Evolutionary conservation across 2,888 invertebrate genomes (phyloP).

Genomic region (Apocheima hispidaria): DNA sequence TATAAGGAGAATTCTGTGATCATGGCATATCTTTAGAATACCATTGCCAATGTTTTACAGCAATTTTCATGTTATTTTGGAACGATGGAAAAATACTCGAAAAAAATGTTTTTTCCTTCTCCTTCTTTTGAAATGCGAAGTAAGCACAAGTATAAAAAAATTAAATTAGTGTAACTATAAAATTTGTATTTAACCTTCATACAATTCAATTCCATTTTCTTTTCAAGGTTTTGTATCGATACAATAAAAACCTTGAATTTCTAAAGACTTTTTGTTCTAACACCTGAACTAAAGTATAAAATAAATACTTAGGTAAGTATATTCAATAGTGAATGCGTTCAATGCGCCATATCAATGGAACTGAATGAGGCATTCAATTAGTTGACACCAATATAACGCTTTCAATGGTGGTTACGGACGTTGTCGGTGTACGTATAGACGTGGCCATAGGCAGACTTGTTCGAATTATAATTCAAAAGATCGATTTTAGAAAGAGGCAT

Average conservation of each 20-base stretch:
- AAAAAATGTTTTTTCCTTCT: no score
- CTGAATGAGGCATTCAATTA: conserved; percentile 35
- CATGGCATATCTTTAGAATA: no score
- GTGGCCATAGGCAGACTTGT: no score
- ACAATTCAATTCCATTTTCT: conserved; percentile 3
- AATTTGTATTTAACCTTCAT: not conserved
- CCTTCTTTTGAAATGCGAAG: no score
- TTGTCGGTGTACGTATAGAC: not conserved
- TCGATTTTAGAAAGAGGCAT: no score
- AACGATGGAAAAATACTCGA: no score
- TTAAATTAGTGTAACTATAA: no score
- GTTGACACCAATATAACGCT: conserved; percentile 13
- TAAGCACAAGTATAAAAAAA: no score
- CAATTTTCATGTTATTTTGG: no score
- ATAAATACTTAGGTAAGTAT: not conserved
- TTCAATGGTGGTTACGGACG: conserved; percentile 5
- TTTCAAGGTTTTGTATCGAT: conserved; percentile 7
- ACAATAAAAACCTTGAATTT: conserved; percentile 10
- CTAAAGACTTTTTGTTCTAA: conserved; percentile 13
- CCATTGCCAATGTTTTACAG: no score
- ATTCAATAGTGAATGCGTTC: conserved; percentile 8
- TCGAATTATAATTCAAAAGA: conserved; percentile 1
- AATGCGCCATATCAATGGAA: conserved; percentile 9
- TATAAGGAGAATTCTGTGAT: no score
- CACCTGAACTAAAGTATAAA: conserved; percentile 10